Percentiles rank a stretch among this genome's conserved stretches.
Conservation (phyloP, 1,140 invertebrate genomes). For the Steinernema khuongi region DNA sequence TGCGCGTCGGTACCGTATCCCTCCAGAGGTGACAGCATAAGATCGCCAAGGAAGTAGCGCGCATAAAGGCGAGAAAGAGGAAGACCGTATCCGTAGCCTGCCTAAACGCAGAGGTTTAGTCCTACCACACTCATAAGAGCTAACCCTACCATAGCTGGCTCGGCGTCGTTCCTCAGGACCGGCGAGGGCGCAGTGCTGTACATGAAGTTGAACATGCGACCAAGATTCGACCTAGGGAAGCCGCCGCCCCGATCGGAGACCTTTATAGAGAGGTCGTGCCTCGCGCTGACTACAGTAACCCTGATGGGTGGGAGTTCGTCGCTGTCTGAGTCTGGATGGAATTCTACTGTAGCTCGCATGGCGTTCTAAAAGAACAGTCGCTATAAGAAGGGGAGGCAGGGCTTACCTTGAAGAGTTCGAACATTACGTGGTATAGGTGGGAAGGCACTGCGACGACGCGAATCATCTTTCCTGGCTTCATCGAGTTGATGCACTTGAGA, state of each 20-base stretch:
- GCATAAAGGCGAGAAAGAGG: slow-evolving; percentile 93
- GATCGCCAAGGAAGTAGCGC: slow-evolving; percentile 91
- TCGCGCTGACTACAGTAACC: slow-evolving; percentile 79
- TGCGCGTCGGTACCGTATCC: background rate
- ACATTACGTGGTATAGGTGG: slow-evolving; percentile 96
- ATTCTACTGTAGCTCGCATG: slow-evolving; percentile 90
- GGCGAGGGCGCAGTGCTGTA: slow-evolving; percentile 93
- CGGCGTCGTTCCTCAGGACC: slow-evolving; percentile 59
- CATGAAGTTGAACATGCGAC: slow-evolving; percentile 95
- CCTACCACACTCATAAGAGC: too few relatives aligned
- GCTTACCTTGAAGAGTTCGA: slow-evolving; percentile 87
- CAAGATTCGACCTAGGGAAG: slow-evolving; percentile 76
- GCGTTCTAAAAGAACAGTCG: slow-evolving; percentile 76
- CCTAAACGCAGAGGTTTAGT: slow-evolving; percentile 54
- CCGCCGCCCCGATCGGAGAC: slow-evolving; percentile 90
- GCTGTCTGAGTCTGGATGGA: slow-evolving; percentile 68
- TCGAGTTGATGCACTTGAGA: slow-evolving; percentile 64
- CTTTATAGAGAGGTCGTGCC: slow-evolving; percentile 93
- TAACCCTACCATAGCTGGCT: slow-evolving; percentile 51
- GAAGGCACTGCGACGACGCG: slow-evolving; percentile 92
- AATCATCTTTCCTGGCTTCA: slow-evolving; percentile 59
- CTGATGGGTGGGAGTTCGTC: slow-evolving; percentile 76
- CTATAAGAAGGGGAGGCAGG: too few relatives aligned
- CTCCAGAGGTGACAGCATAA: slow-evolving; percentile 68
- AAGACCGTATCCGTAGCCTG: slow-evolving; percentile 91